phyloP scores from a whole-genome alignment of 2,888 invertebrate species.

The Pristionchus mayeri region DNA sequence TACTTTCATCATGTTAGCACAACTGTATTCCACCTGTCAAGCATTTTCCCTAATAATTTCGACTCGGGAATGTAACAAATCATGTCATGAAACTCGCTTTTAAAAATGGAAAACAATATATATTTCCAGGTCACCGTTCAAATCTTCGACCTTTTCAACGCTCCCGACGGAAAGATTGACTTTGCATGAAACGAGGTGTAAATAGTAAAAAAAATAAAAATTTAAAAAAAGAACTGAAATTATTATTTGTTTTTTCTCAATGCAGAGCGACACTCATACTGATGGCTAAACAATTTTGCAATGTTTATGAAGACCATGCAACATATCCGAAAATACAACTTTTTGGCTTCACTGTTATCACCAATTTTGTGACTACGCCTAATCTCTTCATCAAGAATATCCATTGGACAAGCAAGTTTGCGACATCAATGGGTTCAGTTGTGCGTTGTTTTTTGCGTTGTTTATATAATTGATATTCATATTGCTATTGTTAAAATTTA shows the following conservation, averaged over 20 bases:
- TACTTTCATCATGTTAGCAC: constrained; percentile 66
- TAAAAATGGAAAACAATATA: not conserved
- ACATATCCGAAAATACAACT: too few species aligned
- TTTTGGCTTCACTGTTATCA: too few species aligned
- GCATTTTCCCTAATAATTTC: too few species aligned
- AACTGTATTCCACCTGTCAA: too few species aligned
- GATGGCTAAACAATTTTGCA: too few species aligned
- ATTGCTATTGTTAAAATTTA: not conserved
- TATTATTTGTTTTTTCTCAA: too few species aligned
- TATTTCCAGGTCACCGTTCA: constrained; percentile 62
- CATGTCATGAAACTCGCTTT: too few species aligned
- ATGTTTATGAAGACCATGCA: too few species aligned
- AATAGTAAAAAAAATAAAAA: too few species aligned
- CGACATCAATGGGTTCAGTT: constrained; percentile 99
- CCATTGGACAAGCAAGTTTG: constrained; percentile 98
- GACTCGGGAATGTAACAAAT: too few species aligned
- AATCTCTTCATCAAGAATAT: constrained; percentile 99
- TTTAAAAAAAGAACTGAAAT: too few species aligned
- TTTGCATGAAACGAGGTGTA: constrained; percentile 65
- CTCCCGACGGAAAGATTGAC: constrained; percentile 63
- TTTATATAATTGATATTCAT: not conserved
- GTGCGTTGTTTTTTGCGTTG: constrained; percentile 88
- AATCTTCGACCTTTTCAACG: constrained; percentile 71
- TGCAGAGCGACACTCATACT: too few species aligned
- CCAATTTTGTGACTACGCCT: constrained; percentile 85